These are phyloP conservation scores for Machimus rusticus DNA, from an alignment of 2,888 invertebrate genomes.

Conservation along the genomic window DNA sequence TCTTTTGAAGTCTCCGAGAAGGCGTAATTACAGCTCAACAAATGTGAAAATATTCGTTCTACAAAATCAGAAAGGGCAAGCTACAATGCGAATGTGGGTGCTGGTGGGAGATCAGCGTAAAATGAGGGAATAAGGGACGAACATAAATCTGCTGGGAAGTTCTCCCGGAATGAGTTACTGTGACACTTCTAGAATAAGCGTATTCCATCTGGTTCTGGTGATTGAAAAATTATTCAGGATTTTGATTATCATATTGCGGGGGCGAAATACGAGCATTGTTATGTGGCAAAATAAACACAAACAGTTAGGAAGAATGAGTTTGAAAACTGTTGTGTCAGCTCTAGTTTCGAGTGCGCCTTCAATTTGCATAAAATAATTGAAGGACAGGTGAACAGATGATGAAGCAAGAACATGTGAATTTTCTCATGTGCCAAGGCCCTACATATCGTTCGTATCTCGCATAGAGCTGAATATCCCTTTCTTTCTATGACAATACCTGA, in stretches of 20 bases:
- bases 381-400: not conserved
- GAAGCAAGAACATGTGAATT: not conserved
- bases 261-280: not conserved
- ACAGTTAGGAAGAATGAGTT: not conserved
- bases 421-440: not conserved
- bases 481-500: not conserved
- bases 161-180: not conserved
- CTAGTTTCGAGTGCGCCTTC: not conserved
- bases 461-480: not conserved
- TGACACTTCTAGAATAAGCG: not conserved
- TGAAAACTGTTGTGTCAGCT: not conserved
- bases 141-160: not conserved
- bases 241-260: not conserved
- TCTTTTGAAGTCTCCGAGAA: not conserved
- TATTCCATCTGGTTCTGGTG: not conserved
- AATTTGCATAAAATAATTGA: not conserved
- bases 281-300: not conserved
- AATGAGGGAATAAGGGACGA: not conserved
- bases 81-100: not conserved
- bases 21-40: not conserved
- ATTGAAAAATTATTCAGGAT: not conserved
- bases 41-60: not conserved
- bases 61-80: not conserved
- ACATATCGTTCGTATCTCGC: not conserved
- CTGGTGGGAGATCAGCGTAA: not conserved